A percentile compares a stretch with the other conserved stretches of the same genome.
Evolutionary conservation across 2,113 vertebrate species (phyloP).

Genomic region (Empidonax alnorum): DNA sequence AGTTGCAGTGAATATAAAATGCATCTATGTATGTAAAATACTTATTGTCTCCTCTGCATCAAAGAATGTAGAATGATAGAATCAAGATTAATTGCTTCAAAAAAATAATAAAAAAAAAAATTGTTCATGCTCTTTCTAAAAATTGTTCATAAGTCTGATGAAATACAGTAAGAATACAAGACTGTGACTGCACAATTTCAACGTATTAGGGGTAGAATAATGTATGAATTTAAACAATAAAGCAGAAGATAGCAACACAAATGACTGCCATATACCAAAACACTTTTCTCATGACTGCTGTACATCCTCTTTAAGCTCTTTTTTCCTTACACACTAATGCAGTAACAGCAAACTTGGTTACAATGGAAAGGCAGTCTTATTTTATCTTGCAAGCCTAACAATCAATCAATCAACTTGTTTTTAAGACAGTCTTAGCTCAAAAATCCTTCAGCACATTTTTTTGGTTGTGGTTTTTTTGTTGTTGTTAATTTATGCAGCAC

Average conservation of each 20-base stretch:
- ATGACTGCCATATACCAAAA: slow-evolving; percentile 6
- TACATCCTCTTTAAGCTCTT: not conserved
- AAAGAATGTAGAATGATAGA: not conserved
- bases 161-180: not conserved
- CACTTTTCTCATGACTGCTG: not conserved
- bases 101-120: not conserved
- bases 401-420: not conserved
- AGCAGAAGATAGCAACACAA: not conserved
- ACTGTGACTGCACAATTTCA: not conserved
- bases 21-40: not conserved
- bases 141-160: not conserved
- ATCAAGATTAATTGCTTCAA: not conserved
- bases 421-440: not conserved
- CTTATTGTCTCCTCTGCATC: not conserved
- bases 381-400: slow-evolving; percentile 6
- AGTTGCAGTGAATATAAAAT: not conserved
- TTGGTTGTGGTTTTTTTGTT: no score
- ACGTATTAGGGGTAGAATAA: not conserved
- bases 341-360: not conserved
- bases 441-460: not conserved
- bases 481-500: not conserved
- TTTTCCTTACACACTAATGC: not conserved
- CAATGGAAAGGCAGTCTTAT: not conserved
- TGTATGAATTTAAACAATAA: not conserved
- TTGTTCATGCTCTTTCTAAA: not conserved